These are phyloP conservation scores for Physocephala rufipes DNA, from an alignment of 2,888 invertebrate genomes.

Conservation along the genomic window DNA sequence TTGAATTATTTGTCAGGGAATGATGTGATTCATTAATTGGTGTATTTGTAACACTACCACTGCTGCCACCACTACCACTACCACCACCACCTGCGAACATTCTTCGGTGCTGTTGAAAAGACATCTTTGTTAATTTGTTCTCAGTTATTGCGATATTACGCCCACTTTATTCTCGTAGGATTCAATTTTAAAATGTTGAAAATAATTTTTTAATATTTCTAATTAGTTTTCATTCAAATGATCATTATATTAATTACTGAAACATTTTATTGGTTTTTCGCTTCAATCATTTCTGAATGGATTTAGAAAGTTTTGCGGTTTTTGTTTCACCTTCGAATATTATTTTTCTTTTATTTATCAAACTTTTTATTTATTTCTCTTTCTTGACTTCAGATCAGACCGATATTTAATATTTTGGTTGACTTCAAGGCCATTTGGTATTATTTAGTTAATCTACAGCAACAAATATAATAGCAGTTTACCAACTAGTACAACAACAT, in stretches of 20 bases:
- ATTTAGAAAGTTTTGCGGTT: too few species aligned
- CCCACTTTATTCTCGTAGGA: not conserved
- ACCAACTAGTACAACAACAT: too few species aligned
- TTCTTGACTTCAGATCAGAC: too few species aligned
- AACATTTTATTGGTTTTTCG: not conserved
- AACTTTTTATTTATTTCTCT: not conserved
- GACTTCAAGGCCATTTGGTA: too few species aligned
- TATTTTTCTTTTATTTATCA: not conserved
- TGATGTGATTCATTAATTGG: not conserved
- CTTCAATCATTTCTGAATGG: not conserved
- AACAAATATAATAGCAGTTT: too few species aligned
- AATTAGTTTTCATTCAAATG: not conserved
- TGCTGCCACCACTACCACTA: conserved; percentile 39
- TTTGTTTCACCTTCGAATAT: too few species aligned
- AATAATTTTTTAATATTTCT: not conserved
- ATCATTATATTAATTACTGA: not conserved
- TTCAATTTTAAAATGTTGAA: too few species aligned
- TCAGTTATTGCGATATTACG: too few species aligned
- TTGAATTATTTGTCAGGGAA: not conserved
- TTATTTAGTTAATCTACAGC: too few species aligned
- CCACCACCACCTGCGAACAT: conserved; percentile 51
- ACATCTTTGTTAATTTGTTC: conserved; percentile 20
- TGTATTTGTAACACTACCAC: conserved; percentile 2
- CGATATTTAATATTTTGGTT: too few species aligned
- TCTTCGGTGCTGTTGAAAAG: conserved; percentile 56